Evolutionary conservation across 2,797 vertebrate genomes (phyloP), one percentile per base, ranked within the genome.

Genomic region (Phoxinus dragarum): DNA sequence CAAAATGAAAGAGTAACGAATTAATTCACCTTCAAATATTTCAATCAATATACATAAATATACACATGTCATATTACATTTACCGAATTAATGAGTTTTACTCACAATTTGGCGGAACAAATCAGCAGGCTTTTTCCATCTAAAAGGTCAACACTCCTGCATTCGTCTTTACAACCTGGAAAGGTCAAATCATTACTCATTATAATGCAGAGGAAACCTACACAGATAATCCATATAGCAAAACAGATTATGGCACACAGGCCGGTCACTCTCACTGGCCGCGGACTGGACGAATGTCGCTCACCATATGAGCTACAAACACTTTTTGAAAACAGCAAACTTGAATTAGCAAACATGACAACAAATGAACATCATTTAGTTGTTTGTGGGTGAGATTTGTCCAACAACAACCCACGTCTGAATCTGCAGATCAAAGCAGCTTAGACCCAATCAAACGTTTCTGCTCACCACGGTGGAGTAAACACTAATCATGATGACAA

Each of bases 121-220:
- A 49, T n/a, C 73, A 44, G 27, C 40, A 61, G 52, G 59, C 19
- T 36, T 80, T 73, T 64, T n/a, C 23, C 3, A 49, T 5, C 11
- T 47, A 59, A 84, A 84, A 79, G 40, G 66, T 59, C 49, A 69
- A 5, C 31, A 1, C 11, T 44, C 67, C 21, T 79, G 27, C 66
- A 84, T 84, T 72, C 10, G 42, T 80, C 54, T 85, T 64, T 27
- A 61, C 54, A 40, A 79, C 27, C 67, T 85, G 52, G 19, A 80
- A 72, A 80, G 67, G 84, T 79, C 76, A 85, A 85, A 85, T 56
- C 54, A 38, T 85, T 73, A 38, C 54, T 80, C 64, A 80, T 61
- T 14, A 85, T 73, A 80, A 64, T 64, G 68, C 67, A 80, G 83
- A 85, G 72, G 54, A 78, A 79, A 85, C 21, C 67, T 72, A 84